Conservation (phyloP, 2,888 invertebrate species). For the Rotaria socialis region DNA sequence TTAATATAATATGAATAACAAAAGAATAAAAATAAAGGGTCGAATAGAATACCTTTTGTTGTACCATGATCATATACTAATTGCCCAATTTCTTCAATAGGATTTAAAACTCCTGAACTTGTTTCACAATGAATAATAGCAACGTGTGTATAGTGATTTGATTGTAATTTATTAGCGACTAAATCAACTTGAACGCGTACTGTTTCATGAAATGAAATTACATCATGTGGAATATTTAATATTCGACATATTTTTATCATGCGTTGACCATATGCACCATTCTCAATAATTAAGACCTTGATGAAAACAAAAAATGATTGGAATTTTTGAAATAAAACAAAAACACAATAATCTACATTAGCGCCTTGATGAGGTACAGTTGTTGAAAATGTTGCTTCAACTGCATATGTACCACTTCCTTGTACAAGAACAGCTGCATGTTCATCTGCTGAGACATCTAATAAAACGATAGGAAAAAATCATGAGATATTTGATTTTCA, state of each 20-base stretch:
- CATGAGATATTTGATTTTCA: no score
- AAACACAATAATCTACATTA: constrained; percentile 52
- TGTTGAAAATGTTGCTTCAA: constrained; percentile 61
- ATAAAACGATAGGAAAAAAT: constrained; percentile 19
- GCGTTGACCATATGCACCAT: constrained; percentile 61
- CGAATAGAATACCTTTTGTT: constrained; percentile 45
- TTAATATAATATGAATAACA: no score
- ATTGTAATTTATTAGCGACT: constrained; percentile 51
- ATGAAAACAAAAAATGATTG: constrained; percentile 49
- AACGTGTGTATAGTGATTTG: constrained; percentile 56
- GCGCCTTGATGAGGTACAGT: constrained; percentile 54
- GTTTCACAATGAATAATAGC: constrained; percentile 62
- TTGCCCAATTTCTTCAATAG: constrained; percentile 57
- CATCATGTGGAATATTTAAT: constrained; percentile 53
- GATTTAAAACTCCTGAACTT: constrained; percentile 61
- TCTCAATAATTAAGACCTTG: constrained; percentile 57
- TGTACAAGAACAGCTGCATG: constrained; percentile 60
- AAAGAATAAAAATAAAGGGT: no score
- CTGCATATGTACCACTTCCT: constrained; percentile 61
- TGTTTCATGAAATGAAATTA: constrained; percentile 57
- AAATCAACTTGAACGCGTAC: constrained; percentile 51
- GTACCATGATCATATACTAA: constrained; percentile 48
- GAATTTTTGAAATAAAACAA: no score
- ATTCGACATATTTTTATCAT: constrained; percentile 59
- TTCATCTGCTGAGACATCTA: constrained; percentile 53